Percentiles rank a stretch among this genome's conserved stretches.
These are phyloP conservation scores for Keiferia lycopersicella DNA, from an alignment of 2,888 invertebrate species.

Conservation along the genomic window DNA sequence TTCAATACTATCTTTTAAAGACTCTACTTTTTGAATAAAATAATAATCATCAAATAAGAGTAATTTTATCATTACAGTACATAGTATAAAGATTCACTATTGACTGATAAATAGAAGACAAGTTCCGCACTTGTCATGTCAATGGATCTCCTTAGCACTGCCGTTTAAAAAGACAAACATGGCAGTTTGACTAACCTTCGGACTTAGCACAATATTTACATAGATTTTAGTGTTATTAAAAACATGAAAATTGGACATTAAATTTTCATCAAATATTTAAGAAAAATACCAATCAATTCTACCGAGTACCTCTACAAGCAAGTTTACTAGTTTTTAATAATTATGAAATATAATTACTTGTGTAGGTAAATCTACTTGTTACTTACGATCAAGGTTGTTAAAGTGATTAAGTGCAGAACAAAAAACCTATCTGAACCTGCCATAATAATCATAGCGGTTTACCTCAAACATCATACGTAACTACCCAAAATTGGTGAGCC, in stretches of 20 bases:
- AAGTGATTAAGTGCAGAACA: neutral
- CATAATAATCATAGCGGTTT: neutral
- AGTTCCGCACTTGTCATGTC: conserved; percentile 8
- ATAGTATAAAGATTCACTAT: neutral
- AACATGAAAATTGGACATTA: neutral
- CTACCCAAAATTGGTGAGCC: conserved; percentile 2
- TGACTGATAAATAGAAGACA: neutral
- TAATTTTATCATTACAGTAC: neutral
- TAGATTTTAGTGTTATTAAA: neutral
- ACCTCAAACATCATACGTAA: neutral
- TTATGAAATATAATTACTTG: no score
- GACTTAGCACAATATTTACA: conserved; percentile 11
- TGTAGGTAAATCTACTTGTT: no score
- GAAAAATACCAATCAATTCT: no score
- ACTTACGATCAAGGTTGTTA: no score
- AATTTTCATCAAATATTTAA: neutral
- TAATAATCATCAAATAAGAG: neutral
- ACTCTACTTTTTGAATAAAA: no score
- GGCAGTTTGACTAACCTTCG: conserved; percentile 14
- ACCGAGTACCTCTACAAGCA: no score
- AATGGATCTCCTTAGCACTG: neutral
- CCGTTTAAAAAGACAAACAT: conserved; percentile 12
- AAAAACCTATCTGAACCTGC: neutral
- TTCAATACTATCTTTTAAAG: no score
- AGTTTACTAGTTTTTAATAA: no score